Evolutionary conservation across 2,888 invertebrate species (phyloP).

Genomic region (Drosophila aldrichi): DNA sequence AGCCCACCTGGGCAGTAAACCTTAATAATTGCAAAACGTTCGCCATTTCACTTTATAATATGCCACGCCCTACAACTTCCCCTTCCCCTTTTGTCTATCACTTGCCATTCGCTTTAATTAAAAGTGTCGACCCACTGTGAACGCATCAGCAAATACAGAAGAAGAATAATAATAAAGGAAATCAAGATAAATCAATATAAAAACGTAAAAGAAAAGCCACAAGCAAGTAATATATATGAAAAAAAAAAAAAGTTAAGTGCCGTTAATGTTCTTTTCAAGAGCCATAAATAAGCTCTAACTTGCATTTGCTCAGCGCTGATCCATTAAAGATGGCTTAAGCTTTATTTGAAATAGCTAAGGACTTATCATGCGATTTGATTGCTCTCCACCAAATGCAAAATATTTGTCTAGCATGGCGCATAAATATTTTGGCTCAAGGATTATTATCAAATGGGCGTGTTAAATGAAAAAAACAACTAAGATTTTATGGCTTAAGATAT

Average conservation of each 20-base stretch:
- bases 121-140: slow-evolving; percentile 66
- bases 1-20: slow-evolving; percentile 30
- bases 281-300: not conserved
- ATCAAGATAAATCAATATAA: slow-evolving; percentile 2
- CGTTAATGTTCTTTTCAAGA: not conserved
- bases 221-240: slow-evolving; percentile 2
- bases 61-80: no score
- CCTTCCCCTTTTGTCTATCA: not conserved
- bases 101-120: slow-evolving; percentile 54
- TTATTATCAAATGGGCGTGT: not conserved
- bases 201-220: slow-evolving; percentile 2
- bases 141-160: slow-evolving; percentile 53
- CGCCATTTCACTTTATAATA: slow-evolving; percentile 12
- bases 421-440: not conserved
- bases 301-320: not conserved
- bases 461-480: no score
- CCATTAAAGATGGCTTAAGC: slow-evolving; percentile 1
- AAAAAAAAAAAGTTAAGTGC: slow-evolving; percentile 11
- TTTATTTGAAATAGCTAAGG: slow-evolving; percentile 1
- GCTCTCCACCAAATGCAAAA: not conserved
- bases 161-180: not conserved
- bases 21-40: slow-evolving; percentile 48
- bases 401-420: not conserved
- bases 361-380: slow-evolving; percentile 5
- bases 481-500: not conserved